Conservation (phyloP, 2,888 invertebrate species). For the Keiferia lycopersicella region DNA sequence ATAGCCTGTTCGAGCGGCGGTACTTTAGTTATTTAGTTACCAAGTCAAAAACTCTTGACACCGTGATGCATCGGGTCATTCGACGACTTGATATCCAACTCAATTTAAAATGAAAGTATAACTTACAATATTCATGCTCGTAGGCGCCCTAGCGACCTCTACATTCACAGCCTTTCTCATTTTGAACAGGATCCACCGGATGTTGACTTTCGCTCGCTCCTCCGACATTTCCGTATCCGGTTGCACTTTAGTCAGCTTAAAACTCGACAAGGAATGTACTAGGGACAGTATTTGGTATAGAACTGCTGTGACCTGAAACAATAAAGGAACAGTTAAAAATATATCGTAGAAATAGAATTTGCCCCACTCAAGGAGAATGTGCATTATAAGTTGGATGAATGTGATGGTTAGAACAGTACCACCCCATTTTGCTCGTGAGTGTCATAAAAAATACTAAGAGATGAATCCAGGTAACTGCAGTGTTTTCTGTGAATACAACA, state of each 20-base stretch:
- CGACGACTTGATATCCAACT: neutral
- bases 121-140: conserved; percentile 86
- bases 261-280: conserved; percentile 57
- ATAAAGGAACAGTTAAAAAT: too few species aligned
- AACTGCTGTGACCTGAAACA: conserved; percentile 73
- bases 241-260: conserved; percentile 49
- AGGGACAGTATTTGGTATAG: conserved; percentile 79
- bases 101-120: neutral
- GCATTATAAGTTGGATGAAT: too few species aligned
- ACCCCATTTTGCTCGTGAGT: too few species aligned
- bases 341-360: too few species aligned
- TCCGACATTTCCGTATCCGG: conserved; percentile 53
- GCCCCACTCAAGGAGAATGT: too few species aligned
- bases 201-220: conserved; percentile 78
- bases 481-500: too few species aligned
- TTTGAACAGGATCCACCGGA: conserved; percentile 88
- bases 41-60: too few species aligned
- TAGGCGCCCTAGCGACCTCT: conserved; percentile 88
- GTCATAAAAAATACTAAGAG: too few species aligned
- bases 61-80: neutral
- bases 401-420: too few species aligned
- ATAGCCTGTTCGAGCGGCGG: too few species aligned
- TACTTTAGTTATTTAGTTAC: too few species aligned
- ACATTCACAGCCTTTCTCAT: conserved; percentile 88
- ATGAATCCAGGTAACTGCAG: too few species aligned